phyloP scores from a whole-genome alignment of 2,888 invertebrate genomes.

The Aphidoletes aphidimyza region DNA sequence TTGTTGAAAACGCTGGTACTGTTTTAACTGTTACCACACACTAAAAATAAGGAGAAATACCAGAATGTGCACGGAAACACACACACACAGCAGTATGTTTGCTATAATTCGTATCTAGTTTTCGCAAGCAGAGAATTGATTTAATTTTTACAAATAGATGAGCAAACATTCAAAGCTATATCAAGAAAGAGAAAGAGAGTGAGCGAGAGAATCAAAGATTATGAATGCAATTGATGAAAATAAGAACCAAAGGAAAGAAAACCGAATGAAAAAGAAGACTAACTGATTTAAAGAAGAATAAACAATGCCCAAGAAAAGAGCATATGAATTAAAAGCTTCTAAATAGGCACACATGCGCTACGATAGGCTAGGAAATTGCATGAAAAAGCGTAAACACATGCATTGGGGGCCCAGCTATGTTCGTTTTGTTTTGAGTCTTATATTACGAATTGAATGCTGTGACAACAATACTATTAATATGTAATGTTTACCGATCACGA shows the following conservation, averaged over 20 bases:
- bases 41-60: background rate
- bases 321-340: too few species aligned
- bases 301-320: too few species aligned
- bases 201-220: background rate
- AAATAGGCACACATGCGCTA: too few species aligned
- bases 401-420: too few species aligned
- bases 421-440: too few species aligned
- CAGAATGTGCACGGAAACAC: background rate
- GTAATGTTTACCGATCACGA: slow-evolving; percentile 11
- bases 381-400: too few species aligned
- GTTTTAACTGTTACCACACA: slow-evolving; percentile 28
- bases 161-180: background rate
- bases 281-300: too few species aligned
- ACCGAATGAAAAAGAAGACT: too few species aligned
- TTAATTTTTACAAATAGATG: background rate
- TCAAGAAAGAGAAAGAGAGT: background rate
- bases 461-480: slow-evolving; percentile 26
- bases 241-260: too few species aligned
- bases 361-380: too few species aligned
- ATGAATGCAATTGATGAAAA: background rate
- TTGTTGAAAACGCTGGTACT: background rate
- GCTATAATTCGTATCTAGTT: slow-evolving; percentile 19
- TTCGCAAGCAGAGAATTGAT: slow-evolving; percentile 34
- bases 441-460: slow-evolving; percentile 4
- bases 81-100: slow-evolving; percentile 1